Conservation (phyloP, 2,888 invertebrate genomes). For the Glaucopsyche alexis region DNA sequence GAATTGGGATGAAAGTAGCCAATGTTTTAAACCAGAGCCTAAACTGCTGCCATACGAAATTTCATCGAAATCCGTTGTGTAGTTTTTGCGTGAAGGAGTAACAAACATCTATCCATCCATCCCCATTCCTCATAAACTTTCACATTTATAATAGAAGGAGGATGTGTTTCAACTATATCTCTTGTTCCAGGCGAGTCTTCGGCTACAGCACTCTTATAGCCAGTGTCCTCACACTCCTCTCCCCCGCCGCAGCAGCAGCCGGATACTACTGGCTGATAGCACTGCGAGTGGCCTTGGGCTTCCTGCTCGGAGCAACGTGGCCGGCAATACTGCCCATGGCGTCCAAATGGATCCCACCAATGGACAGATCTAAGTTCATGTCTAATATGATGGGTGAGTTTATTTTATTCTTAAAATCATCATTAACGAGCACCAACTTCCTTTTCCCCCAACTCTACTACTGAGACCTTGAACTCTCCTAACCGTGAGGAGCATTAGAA, state of each 20-base stretch:
- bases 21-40: too few relatives aligned
- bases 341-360: slow-evolving; percentile 96
- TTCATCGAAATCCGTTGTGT: too few relatives aligned
- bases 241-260: slow-evolving; percentile 86
- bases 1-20: too few relatives aligned
- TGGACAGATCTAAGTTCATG: slow-evolving; percentile 95
- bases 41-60: too few relatives aligned
- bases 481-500: too few relatives aligned
- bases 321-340: slow-evolving; percentile 96
- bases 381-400: slow-evolving; percentile 92
- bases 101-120: too few relatives aligned
- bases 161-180: background rate
- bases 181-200: slow-evolving; percentile 83
- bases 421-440: too few relatives aligned
- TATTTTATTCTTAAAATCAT: too few relatives aligned
- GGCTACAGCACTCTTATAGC: slow-evolving; percentile 92
- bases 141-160: too few relatives aligned
- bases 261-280: slow-evolving; percentile 85
- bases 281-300: slow-evolving; percentile 86
- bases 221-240: slow-evolving; percentile 88
- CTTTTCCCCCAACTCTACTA: too few relatives aligned
- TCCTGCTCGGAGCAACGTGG: slow-evolving; percentile 93
- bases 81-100: too few relatives aligned
- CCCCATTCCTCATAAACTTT: too few relatives aligned
- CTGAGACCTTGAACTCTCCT: background rate